These are phyloP conservation scores for Spizaetus ornatus DNA, from an alignment of 2,113 vertebrate species.

Conservation along the genomic window DNA sequence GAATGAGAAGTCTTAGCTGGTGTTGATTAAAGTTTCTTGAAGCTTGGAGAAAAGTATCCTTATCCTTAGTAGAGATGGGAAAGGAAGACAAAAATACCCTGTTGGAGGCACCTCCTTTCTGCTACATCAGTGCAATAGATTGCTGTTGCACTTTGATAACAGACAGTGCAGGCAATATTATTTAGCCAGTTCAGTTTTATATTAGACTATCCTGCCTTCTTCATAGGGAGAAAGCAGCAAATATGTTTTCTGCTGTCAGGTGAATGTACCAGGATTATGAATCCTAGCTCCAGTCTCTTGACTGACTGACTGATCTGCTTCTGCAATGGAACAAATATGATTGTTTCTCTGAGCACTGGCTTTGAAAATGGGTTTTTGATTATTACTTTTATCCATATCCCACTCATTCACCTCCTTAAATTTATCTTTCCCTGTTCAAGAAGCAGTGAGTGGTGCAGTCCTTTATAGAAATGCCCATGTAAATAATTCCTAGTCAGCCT, in stretches of 20 bases:
- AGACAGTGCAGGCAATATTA: background rate
- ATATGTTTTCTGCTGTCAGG: background rate
- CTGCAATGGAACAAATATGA: background rate
- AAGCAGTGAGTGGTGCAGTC: background rate
- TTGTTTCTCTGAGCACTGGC: background rate
- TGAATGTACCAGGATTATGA: background rate
- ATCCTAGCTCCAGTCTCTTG: background rate
- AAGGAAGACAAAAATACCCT: background rate
- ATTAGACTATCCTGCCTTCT: background rate
- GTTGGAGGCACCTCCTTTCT: background rate
- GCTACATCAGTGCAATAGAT: background rate
- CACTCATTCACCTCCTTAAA: background rate
- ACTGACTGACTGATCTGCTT: background rate
- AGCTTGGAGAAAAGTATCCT: background rate
- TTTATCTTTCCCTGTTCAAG: background rate
- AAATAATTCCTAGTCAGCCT: background rate
- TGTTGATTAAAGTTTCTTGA: background rate
- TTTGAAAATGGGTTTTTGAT: background rate
- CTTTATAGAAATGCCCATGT: background rate
- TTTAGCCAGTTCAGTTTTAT: background rate
- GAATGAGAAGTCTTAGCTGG: background rate
- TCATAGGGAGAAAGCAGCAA: background rate
- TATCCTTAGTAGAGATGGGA: background rate
- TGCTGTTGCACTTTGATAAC: background rate
- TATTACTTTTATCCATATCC: background rate